phyloP scores from a whole-genome alignment of 2,113 vertebrate genomes.

The Boleophthalmus pectinirostris region DNA sequence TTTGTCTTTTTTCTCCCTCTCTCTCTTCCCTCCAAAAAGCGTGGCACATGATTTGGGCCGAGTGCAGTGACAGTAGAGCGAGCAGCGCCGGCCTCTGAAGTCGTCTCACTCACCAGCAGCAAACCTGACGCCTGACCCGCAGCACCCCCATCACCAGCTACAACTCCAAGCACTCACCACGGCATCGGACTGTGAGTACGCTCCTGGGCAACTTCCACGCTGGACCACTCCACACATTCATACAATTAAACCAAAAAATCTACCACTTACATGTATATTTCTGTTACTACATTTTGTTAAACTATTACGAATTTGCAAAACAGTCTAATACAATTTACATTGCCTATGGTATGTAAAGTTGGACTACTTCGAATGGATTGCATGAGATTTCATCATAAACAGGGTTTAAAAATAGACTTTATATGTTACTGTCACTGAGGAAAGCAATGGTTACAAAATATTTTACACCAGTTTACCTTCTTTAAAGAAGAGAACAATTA shows the following conservation, averaged over 20 bases:
- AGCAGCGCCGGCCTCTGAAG: slow-evolving; percentile 86
- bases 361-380: slow-evolving; percentile 5
- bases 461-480: slow-evolving; percentile 2
- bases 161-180: slow-evolving; percentile 85
- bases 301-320: slow-evolving; percentile 8
- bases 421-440: slow-evolving; percentile 23
- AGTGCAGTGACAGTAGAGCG: slow-evolving; percentile 96
- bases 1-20: slow-evolving; percentile 56
- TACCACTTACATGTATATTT: not conserved
- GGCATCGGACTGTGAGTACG: slow-evolving; percentile 98
- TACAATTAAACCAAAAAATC: not conserved
- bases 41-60: slow-evolving; percentile 84
- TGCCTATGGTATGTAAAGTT: not conserved
- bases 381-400: slow-evolving; percentile 16
- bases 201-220: not conserved
- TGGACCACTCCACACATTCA: not conserved
- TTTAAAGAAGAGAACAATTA: not conserved
- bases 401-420: slow-evolving; percentile 20
- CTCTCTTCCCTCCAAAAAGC: slow-evolving; percentile 43
- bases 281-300: not conserved
- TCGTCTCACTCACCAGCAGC: slow-evolving; percentile 82
- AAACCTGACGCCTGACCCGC: slow-evolving; percentile 86
- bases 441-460: slow-evolving; percentile 14
- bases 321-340: not conserved
- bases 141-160: slow-evolving; percentile 84